A percentile compares a stretch with the other conserved stretches of the same genome.
Conservation (phyloP, 2,797 vertebrate genomes). For the Mareca strepera region DNA sequence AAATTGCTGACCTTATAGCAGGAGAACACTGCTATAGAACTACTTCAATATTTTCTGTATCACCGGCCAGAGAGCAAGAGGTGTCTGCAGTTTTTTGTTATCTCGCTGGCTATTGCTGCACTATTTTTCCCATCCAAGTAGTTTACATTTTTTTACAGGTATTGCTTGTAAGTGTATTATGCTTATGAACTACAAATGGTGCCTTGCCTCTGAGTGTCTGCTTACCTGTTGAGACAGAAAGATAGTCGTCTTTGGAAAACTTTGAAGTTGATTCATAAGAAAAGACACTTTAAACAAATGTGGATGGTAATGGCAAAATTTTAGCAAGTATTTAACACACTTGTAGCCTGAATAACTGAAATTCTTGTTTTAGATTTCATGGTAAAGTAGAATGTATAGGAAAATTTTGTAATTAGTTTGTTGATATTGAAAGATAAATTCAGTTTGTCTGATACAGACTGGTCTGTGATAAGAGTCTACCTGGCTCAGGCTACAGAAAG, state of each 20-base stretch:
- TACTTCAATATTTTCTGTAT: neutral
- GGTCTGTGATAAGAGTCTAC: accelerated
- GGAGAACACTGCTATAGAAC: neutral
- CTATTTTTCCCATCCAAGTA: neutral
- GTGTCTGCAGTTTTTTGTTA: neutral
- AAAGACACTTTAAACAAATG: neutral
- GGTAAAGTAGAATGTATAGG: neutral
- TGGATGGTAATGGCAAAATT: neutral
- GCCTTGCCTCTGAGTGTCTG: neutral
- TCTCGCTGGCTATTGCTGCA: neutral
- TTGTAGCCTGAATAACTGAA: neutral
- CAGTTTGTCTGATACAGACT: neutral
- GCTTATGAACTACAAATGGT: neutral
- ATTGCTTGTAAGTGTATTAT: neutral
- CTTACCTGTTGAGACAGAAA: neutral
- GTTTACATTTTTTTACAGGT: neutral
- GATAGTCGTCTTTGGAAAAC: neutral
- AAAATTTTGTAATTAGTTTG: neutral
- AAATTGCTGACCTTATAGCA: neutral
- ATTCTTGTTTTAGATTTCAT: neutral
- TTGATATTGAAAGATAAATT: neutral
- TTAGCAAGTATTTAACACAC: neutral
- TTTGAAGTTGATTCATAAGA: neutral
- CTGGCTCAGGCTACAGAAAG: neutral
- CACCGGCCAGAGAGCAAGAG: neutral